Evolutionary conservation across 2,797 vertebrate genomes (phyloP).

Genomic region (Gymnopithys bicolor): DNA sequence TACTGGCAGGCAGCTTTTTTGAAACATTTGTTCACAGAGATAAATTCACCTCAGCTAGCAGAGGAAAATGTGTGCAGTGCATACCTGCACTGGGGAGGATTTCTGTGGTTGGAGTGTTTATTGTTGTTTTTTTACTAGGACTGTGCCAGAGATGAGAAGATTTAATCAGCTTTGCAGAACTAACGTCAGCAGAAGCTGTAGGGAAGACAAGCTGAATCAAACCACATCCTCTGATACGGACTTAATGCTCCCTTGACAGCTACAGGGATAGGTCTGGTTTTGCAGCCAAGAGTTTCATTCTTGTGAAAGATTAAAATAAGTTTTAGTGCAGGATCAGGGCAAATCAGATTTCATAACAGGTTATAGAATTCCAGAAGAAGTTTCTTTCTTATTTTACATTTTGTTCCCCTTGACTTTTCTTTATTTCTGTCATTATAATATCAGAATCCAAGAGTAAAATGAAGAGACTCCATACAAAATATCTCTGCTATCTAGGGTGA

Average conservation of each 20-base stretch:
- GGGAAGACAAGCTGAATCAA: conserved; percentile 4
- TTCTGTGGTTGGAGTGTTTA: not conserved
- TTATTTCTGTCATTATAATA: not conserved
- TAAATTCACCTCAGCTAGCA: not conserved
- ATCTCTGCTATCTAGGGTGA: not conserved
- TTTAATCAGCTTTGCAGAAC: not conserved
- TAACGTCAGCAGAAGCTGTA: conserved; percentile 1
- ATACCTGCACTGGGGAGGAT: not conserved
- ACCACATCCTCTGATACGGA: not conserved
- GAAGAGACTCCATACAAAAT: not conserved
- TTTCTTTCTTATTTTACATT: not conserved
- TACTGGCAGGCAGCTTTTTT: not conserved
- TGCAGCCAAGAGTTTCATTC: conserved; percentile 12
- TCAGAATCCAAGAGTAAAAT: not conserved
- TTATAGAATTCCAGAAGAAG: not conserved
- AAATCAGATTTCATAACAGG: not conserved
- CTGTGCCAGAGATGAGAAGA: not conserved
- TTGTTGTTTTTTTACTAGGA: not conserved
- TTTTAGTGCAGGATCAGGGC: not conserved
- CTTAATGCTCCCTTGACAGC: conserved; percentile 5
- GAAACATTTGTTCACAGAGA: not conserved
- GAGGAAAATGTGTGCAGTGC: not conserved
- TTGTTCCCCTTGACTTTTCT: not conserved
- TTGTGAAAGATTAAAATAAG: conserved; percentile 17
- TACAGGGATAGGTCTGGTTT: not conserved